phyloP scores from a whole-genome alignment of 2,113 vertebrate genomes.

The Gracilinanus agilis region DNA sequence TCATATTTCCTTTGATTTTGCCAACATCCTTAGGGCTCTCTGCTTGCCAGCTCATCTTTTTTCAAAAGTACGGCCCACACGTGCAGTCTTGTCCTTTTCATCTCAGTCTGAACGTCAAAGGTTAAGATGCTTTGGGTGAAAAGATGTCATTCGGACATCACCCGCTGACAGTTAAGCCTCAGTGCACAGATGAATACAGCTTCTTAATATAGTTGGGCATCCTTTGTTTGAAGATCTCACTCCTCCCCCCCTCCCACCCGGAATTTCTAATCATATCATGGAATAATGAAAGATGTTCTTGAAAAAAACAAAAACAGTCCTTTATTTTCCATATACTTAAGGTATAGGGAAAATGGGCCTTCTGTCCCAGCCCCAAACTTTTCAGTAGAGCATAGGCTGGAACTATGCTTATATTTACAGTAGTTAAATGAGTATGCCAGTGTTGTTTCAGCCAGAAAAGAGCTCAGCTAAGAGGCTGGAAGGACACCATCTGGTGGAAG shows the following conservation, averaged over 20 bases:
- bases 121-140: not conserved
- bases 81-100: not conserved
- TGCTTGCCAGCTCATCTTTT: not conserved
- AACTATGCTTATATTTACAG: conserved; percentile 17
- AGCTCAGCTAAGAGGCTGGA: conserved; percentile 37
- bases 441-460: conserved; percentile 46
- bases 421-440: conserved; percentile 50
- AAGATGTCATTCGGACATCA: not conserved
- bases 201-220: not conserved
- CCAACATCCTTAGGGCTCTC: not conserved
- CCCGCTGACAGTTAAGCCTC: not conserved
- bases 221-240: not conserved
- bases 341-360: not conserved
- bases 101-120: not conserved
- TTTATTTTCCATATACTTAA: not conserved
- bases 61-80: not conserved
- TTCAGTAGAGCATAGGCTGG: not conserved
- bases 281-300: not conserved
- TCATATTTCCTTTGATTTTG: not conserved
- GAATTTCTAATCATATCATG: not conserved
- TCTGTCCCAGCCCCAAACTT: conserved; percentile 40
- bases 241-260: not conserved
- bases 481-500: conserved; percentile 56
- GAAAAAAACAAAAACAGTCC: not conserved
- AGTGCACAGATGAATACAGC: not conserved